These are phyloP conservation scores for Epizoanthus ramosus DNA, from an alignment of 92 coral and sea anemone species.

Conservation along the genomic window DNA sequence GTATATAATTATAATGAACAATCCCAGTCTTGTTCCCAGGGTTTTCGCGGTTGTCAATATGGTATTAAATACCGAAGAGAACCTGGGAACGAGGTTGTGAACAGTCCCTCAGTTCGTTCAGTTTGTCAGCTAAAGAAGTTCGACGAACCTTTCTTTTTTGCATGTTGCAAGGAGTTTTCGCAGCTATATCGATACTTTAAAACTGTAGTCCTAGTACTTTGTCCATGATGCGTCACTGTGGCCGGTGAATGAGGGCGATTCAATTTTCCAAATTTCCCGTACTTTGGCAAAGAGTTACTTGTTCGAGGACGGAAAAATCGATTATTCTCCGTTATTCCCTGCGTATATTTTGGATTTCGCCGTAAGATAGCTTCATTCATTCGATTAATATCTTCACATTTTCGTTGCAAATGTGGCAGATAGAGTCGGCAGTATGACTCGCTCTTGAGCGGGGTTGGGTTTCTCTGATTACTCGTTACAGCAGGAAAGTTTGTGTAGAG, in stretches of 20 bases:
- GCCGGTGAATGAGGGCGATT: neutral
- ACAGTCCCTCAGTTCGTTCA: neutral
- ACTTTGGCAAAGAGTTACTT: conserved; percentile 6
- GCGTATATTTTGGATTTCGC: conserved; percentile 52
- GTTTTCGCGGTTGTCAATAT: too few species aligned
- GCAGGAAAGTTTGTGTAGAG: conserved; percentile 36
- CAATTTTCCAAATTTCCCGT: conserved; percentile 8
- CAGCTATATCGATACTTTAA: conserved; percentile 18
- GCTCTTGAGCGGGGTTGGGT: conserved; percentile 3
- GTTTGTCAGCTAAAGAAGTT: neutral
- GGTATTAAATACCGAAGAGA: too few species aligned
- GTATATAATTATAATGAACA: too few species aligned
- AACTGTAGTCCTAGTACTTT: neutral
- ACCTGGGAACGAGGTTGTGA: too few species aligned
- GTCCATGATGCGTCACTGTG: neutral
- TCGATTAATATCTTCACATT: conserved; percentile 45
- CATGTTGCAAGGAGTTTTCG: neutral
- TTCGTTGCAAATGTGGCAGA: conserved; percentile 61
- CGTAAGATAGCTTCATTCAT: conserved; percentile 51
- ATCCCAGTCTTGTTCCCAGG: too few species aligned
- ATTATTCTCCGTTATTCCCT: conserved; percentile 1
- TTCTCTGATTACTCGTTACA: conserved; percentile 6
- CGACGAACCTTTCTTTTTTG: neutral
- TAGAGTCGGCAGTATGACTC: conserved; percentile 55
- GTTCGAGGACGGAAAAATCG: conserved; percentile 14